A percentile compares a stretch with the other conserved stretches of the same genome.
Conservation (phyloP, 2,888 invertebrate species). For the Coenonympha arcania region DNA sequence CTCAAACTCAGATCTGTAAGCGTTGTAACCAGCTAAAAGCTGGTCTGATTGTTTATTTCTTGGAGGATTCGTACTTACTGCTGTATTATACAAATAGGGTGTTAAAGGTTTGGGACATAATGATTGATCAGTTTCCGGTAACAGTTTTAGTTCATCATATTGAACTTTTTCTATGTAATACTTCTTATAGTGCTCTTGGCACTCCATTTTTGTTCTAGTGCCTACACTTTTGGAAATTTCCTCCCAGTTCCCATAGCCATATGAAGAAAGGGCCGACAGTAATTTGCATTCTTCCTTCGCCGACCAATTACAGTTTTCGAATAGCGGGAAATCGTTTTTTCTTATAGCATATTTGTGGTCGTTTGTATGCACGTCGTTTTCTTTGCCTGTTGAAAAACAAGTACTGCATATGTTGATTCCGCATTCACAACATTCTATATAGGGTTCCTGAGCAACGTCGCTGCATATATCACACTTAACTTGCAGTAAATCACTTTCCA, state of each 20-base stretch:
- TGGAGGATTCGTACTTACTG: constrained; percentile 82
- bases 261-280: constrained; percentile 77
- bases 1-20: constrained; percentile 89
- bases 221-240: constrained; percentile 80
- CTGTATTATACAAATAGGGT: constrained; percentile 78
- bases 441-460: constrained; percentile 78
- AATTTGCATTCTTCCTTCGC: constrained; percentile 85
- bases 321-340: constrained; percentile 83
- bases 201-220: constrained; percentile 78
- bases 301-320: constrained; percentile 83
- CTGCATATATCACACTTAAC: constrained; percentile 65
- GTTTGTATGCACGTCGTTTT: constrained; percentile 79
- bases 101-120: constrained; percentile 72
- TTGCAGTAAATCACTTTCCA: constrained; percentile 61
- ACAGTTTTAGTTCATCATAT: constrained; percentile 70
- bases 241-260: constrained; percentile 88
- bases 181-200: constrained; percentile 84
- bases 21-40: constrained; percentile 86
- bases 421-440: constrained; percentile 86
- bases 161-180: constrained; percentile 83
- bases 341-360: constrained; percentile 83
- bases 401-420: constrained; percentile 77
- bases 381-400: constrained; percentile 85
- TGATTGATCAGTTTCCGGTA: constrained; percentile 73
- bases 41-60: constrained; percentile 71